Evolutionary conservation across 2,113 vertebrate species (phyloP).

Genomic region (Taxidea taxus): DNA sequence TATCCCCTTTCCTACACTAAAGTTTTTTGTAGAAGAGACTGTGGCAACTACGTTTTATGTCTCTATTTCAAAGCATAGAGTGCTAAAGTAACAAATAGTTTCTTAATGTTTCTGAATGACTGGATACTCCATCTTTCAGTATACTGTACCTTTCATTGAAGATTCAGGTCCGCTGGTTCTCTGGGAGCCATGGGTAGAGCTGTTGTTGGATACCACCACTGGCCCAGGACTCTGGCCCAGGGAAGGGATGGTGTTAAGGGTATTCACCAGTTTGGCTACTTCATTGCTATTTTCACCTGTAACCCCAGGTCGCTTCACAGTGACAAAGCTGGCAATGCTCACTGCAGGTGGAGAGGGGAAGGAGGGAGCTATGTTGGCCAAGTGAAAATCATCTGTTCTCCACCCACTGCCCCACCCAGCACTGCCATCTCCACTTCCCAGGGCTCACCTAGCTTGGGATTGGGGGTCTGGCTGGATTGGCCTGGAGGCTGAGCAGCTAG

Average conservation of each 20-base stretch:
- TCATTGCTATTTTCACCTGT: slow-evolving; percentile 83
- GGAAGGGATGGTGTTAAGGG: slow-evolving; percentile 83
- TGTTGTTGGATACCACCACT: slow-evolving; percentile 83
- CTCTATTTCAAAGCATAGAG: neutral
- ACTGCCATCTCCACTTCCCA: slow-evolving; percentile 17
- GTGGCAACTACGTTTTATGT: neutral
- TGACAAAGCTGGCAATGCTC: slow-evolving; percentile 84
- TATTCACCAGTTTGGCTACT: slow-evolving; percentile 86
- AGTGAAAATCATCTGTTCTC: slow-evolving; percentile 60
- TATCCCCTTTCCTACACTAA: neutral
- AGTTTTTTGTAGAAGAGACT: neutral
- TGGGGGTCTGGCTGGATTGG: slow-evolving; percentile 81
- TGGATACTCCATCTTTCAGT: slow-evolving; percentile 16
- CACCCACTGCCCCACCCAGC: slow-evolving; percentile 40
- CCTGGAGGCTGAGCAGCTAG: slow-evolving; percentile 80
- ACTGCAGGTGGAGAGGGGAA: slow-evolving; percentile 78
- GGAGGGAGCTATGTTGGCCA: slow-evolving; percentile 47
- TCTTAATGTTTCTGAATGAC: neutral
- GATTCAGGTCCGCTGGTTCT: slow-evolving; percentile 77
- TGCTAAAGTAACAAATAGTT: neutral
- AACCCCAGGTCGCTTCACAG: slow-evolving; percentile 84
- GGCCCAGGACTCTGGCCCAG: slow-evolving; percentile 83
- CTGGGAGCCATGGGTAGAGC: slow-evolving; percentile 80
- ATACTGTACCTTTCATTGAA: slow-evolving; percentile 79
- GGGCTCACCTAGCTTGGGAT: slow-evolving; percentile 85